phyloP scores from a whole-genome alignment of 1,140 invertebrate genomes.

The Zaprionus kolodkinae region DNA sequence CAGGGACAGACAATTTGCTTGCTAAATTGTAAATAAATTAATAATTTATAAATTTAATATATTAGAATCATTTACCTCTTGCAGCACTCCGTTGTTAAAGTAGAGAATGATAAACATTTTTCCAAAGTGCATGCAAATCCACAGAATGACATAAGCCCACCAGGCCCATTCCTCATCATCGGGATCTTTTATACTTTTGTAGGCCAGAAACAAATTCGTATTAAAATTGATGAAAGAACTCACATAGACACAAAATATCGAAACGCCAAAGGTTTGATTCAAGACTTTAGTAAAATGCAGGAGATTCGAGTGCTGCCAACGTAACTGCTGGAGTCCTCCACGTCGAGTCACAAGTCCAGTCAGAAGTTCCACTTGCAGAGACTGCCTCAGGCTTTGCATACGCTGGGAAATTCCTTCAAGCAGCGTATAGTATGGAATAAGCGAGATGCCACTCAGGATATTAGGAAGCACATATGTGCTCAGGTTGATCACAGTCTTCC shows the following conservation, averaged over 20 bases:
- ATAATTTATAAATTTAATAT: not conserved
- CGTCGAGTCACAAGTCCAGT: not conserved
- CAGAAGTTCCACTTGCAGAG: constrained; percentile 24
- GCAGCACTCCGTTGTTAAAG: constrained; percentile 52
- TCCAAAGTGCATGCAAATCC: constrained; percentile 62
- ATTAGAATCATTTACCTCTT: constrained; percentile 23
- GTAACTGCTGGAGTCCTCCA: constrained; percentile 33
- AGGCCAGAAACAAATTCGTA: constrained; percentile 63
- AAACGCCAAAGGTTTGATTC: constrained; percentile 54
- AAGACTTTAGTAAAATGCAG: constrained; percentile 55
- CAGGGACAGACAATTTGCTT: constrained; percentile 46
- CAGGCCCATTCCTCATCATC: constrained; percentile 16
- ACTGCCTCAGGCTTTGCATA: constrained; percentile 21
- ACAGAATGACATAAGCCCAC: constrained; percentile 53
- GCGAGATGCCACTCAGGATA: constrained; percentile 49
- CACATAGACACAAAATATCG: constrained; percentile 60
- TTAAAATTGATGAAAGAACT: constrained; percentile 73
- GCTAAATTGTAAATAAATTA: constrained; percentile 19
- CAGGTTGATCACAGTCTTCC: constrained; percentile 12
- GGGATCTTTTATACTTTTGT: constrained; percentile 57
- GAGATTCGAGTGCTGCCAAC: constrained; percentile 47
- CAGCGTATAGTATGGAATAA: constrained; percentile 53
- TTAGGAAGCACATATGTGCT: constrained; percentile 59
- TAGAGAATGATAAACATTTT: constrained; percentile 67
- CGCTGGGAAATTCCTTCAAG: constrained; percentile 44